Base-by-base conservation (phyloP, 2,797 vertebrate genomes). In the Poecilia picta region DNA sequence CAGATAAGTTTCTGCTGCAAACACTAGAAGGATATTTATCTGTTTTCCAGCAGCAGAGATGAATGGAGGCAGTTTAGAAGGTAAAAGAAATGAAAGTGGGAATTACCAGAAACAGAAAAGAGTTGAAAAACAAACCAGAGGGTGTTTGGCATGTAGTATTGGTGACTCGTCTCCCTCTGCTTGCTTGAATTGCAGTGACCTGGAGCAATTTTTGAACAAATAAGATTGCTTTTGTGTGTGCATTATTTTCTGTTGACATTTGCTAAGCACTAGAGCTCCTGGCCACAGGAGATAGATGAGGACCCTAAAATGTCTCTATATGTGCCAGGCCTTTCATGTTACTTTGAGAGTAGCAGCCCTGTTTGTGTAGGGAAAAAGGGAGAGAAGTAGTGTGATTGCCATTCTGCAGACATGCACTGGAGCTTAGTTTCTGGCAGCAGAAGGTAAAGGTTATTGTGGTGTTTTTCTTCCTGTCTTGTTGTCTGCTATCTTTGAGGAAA, bases 221-320 rank as follows among this genome's bases (percentile, higher is more conserved):
- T 96, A 95, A 96, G 94, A 95, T 96, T 95, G 95, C 94, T 93
- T 95, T 94, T 95, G 95, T 95, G 94, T 95, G 93, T 91, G 94
- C 94, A 95, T 96, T 94, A 95, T 95, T 95, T 96, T 96, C 94
- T 96, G 95, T 96, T 96, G 96, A 96, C 95, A 95, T 96, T 96
- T 95, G 94, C 95, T 95, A 95, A 96, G 95, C 93, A 93, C 92
- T 91, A 81, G 88, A 93, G 93, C 95, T 95, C 87, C 95, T 95
- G 95, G 93, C 93, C 92, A 95, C 91, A 89, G 90, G 93, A 96
- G 95, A 96, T 95, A 95, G 95, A 95, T 95, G 94, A 94, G 92
- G 90, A 89, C 88, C 94, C 91, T 91, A 93, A 92, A 96, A 96
- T 93, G 93, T 93, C 93, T 94, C 92, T 92, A 89, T 92, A 93